Conservation (phyloP, 92 coral and sea anemone genomes). For the Meandrina meandrites region DNA sequence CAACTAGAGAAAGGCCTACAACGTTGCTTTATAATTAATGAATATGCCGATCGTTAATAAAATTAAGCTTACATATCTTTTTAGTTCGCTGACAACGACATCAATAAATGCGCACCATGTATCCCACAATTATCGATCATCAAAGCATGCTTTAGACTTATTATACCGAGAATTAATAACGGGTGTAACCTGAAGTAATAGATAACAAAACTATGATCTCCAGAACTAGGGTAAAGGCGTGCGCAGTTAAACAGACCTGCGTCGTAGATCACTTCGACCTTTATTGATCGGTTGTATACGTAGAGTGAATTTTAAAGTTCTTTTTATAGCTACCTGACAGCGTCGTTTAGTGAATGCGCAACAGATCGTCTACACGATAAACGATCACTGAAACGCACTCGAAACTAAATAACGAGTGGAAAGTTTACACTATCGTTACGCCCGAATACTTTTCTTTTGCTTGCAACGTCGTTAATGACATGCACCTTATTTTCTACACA, state of each 20-base stretch:
- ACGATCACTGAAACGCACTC: conserved; percentile 23
- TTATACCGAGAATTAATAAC: not conserved
- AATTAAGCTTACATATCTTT: conserved; percentile 12
- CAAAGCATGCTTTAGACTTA: no score
- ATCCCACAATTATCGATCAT: conserved; percentile 19
- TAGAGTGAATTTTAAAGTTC: not conserved
- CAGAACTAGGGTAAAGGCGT: conserved; percentile 12
- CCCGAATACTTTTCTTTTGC: no score
- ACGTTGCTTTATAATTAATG: conserved; percentile 19
- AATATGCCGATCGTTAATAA: conserved; percentile 12
- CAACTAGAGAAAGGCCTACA: conserved; percentile 21
- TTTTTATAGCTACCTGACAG: conserved; percentile 24
- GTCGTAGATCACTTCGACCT: conserved; percentile 11
- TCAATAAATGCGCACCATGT: no score
- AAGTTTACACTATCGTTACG: no score
- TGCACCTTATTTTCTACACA: not conserved
- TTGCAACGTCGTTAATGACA: no score
- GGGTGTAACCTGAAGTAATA: conserved; percentile 30
- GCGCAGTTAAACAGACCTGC: conserved; percentile 7
- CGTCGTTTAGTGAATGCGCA: conserved; percentile 17
- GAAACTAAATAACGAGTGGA: not conserved
- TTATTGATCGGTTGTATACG: not conserved
- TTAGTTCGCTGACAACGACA: conserved; percentile 24
- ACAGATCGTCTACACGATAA: conserved; percentile 20
- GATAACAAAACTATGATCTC: no score